Conservation (phyloP, 2,888 invertebrate genomes). For the Xestia sexstrigata region DNA sequence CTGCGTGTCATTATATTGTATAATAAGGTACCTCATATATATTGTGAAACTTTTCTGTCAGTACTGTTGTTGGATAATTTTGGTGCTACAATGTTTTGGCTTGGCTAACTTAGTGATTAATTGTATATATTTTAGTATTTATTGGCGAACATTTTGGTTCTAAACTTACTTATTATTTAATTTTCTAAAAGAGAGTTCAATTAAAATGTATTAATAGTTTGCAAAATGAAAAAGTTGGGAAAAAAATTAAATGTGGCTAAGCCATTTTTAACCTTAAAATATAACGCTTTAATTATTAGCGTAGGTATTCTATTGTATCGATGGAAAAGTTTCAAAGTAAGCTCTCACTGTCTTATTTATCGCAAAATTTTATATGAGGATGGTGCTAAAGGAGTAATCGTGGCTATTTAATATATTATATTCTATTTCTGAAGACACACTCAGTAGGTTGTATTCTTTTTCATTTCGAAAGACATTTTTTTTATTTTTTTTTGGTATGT, state of each 20-base stretch:
- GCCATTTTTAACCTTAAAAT: constrained; percentile 81
- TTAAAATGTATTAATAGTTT: constrained; percentile 65
- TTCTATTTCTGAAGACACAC: constrained; percentile 65
- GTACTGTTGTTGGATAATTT: constrained; percentile 84
- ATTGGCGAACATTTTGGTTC: constrained; percentile 85
- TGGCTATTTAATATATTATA: constrained; percentile 45
- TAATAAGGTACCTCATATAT: constrained; percentile 69
- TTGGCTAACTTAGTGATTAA: constrained; percentile 88
- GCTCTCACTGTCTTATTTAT: constrained; percentile 83
- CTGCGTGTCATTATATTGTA: constrained; percentile 80
- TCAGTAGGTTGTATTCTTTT: constrained; percentile 77
- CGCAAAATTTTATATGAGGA: constrained; percentile 67
- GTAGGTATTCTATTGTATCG: constrained; percentile 83
- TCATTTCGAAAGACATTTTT: constrained; percentile 63
- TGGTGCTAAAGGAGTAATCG: constrained; percentile 81
- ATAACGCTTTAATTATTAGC: constrained; percentile 85
- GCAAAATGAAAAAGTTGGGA: constrained; percentile 62
- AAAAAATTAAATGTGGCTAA: constrained; percentile 76
- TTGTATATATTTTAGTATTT: constrained; percentile 86
- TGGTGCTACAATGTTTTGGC: constrained; percentile 89
- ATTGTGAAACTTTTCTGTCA: constrained; percentile 88
- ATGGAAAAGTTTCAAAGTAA: constrained; percentile 87
- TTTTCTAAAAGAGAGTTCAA: constrained; percentile 60
- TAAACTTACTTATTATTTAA: constrained; percentile 66
- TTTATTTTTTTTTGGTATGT: constrained; percentile 55